A percentile compares a stretch with the other conserved stretches of the same genome.
These are phyloP conservation scores for Megaceryle torquata DNA, from an alignment of 2,113 vertebrate genomes.

Conservation along the genomic window DNA sequence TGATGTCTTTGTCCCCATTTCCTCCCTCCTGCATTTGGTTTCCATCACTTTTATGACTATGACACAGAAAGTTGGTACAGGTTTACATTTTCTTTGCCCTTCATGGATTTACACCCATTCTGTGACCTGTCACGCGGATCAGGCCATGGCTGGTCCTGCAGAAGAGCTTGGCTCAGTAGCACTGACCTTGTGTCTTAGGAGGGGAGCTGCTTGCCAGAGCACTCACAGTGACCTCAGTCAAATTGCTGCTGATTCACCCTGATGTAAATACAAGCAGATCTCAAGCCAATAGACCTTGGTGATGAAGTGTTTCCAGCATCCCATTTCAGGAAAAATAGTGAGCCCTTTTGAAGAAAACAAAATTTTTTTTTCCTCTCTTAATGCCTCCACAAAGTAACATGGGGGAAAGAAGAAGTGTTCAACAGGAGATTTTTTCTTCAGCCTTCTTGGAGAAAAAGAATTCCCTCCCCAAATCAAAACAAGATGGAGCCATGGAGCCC, in stretches of 20 bases:
- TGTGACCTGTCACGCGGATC: rapidly evolving
- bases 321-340: neutral
- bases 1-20: neutral
- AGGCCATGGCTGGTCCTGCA: neutral
- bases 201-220: neutral
- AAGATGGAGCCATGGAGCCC: conserved; percentile 48
- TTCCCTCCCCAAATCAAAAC: neutral
- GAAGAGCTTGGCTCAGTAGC: neutral
- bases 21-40: neutral
- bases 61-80: neutral
- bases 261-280: neutral
- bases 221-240: neutral
- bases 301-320: neutral
- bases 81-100: neutral
- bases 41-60: neutral
- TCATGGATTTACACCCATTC: neutral
- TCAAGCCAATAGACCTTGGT: neutral
- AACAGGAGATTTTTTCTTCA: neutral
- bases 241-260: neutral
- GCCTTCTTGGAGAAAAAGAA: neutral
- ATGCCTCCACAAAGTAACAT: neutral
- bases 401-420: neutral
- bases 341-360: neutral
- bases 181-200: rapidly evolving
- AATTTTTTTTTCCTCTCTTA: neutral